Base-by-base conservation (phyloP, 1,140 invertebrate species). In the Dufourea novaeangliae region DNA sequence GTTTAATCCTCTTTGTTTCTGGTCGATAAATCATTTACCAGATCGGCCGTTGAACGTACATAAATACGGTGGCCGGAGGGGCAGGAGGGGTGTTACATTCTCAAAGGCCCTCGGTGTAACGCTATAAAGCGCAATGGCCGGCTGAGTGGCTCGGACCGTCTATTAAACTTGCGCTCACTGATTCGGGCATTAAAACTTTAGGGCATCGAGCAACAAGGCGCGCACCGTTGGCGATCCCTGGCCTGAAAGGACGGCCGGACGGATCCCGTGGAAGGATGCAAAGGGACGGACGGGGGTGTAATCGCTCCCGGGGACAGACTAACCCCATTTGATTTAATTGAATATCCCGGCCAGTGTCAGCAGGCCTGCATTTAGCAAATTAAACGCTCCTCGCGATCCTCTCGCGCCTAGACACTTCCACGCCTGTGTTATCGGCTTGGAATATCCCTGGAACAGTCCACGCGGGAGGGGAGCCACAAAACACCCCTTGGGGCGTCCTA, bases 121-220 rank as follows among this genome's bases (percentile, higher is more conserved):
- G 50, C 44, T 44, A 50, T 79, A 83, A 73, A 79, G 69, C 71
- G 63, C 75, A 79, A 74, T 72, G 54, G 80, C 54, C 57, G 80
- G 63, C 44, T 62, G 79, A 82, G 56, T 74, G 66, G 69, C 59
- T 69, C 62, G 71, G 66, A 34, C 61, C 81, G 63, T 64, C 83
- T 71, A 84, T 84, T 78, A 87, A 86, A 84, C 68, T 83, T 69
- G 73, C 70, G 75, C 41, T 80, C 79, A 78, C 63, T 81, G 83
- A 82, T 83, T 81, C 76, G 59, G 76, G 70, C 66, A 86, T 86
- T 86, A 86, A 86, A 86, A 84, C 75, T 81, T 85, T 79, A 72
- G 72, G 66, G 69, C 73, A 82, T 76, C 83, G 68, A 79, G 57
- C 73, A 72, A 50, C 62, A 37, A n/a, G 14, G 27, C 25, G 50